Evolutionary conservation across 1,140 invertebrate genomes (phyloP).

Genomic region (Drosophila tropicalis): DNA sequence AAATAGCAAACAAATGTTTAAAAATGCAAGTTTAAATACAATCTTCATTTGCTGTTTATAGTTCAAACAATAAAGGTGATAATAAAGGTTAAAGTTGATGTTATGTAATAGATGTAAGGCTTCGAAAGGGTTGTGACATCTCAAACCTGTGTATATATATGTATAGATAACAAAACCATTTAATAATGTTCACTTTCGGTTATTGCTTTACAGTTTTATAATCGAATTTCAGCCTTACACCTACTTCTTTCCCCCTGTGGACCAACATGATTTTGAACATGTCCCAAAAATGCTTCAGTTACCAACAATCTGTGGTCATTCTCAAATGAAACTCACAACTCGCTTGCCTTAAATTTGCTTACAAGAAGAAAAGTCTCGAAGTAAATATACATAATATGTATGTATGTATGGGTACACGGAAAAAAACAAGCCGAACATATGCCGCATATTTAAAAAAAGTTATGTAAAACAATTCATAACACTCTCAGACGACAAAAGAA

Average conservation of each 20-base stretch:
- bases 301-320: slow-evolving; percentile 7
- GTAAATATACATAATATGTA: not conserved
- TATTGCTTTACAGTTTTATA: not conserved
- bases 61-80: too few species aligned
- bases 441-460: slow-evolving; percentile 44
- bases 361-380: slow-evolving; percentile 5
- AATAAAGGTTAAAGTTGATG: too few species aligned
- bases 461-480: slow-evolving; percentile 57
- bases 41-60: too few species aligned
- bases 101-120: too few species aligned
- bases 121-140: too few species aligned
- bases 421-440: slow-evolving; percentile 36
- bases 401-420: not conserved
- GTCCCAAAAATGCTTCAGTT: slow-evolving; percentile 6
- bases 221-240: not conserved
- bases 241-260: not conserved
- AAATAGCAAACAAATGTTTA: not conserved
- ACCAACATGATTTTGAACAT: not conserved
- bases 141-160: too few species aligned
- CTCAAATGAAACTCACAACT: not conserved
- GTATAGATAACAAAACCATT: too few species aligned
- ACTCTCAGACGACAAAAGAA: slow-evolving; percentile 29
- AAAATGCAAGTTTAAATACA: too few species aligned
- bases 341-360: not conserved
- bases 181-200: not conserved